Evolutionary conservation across 2,888 invertebrate species (phyloP), one percentile per base, ranked within the genome.

Genomic region (Stictocephala bisonia): DNA sequence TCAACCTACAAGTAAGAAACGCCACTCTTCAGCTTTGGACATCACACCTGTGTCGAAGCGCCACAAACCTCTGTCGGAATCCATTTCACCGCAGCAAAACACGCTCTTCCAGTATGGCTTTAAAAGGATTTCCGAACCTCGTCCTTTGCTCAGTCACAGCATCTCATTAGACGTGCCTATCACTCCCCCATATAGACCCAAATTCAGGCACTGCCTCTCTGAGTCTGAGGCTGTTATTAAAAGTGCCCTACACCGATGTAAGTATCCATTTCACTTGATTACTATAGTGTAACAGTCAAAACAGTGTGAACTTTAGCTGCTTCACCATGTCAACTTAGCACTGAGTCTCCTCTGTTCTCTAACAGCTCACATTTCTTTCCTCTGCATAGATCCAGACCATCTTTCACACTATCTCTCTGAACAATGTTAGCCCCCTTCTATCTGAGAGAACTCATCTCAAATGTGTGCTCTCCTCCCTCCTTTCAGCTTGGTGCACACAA

Each of bases 181-280:
- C 11, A 69, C 40, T 1, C 24, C 72, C 6, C 29, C 56, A 40
- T 40, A 48, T 6, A 6, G 27, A 15, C 67, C 74, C 7, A 77
- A 75, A 51, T 67, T 90, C 69, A 86, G 90, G 77, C 84, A 93
- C 64, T 90, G 90, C 24, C 87, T 90, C 78, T 94, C 94, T 0
- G 93, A 94, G 77, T 93, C 92, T 56, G 94, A 94, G 81, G 90
- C 92, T 0, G 84, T 85, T 0, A 90, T 90, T 13, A 92, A 91
- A 88, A 87, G 87, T 9, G 93, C 93, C 0, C 83, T 93, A 75
- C 89, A 91, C 15, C 84, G 90, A 84, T 91, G 88, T 89, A 79
- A 87, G 87, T 86, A 79, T 73, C 4, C 13, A 40, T 66, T 18
- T 24, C n/a, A n/a, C n/a, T n/a, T n/a, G n/a, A n/a, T n/a, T n/a